Evolutionary conservation across 2,113 vertebrate genomes (phyloP).

Genomic region (Fregetta grallaria): DNA sequence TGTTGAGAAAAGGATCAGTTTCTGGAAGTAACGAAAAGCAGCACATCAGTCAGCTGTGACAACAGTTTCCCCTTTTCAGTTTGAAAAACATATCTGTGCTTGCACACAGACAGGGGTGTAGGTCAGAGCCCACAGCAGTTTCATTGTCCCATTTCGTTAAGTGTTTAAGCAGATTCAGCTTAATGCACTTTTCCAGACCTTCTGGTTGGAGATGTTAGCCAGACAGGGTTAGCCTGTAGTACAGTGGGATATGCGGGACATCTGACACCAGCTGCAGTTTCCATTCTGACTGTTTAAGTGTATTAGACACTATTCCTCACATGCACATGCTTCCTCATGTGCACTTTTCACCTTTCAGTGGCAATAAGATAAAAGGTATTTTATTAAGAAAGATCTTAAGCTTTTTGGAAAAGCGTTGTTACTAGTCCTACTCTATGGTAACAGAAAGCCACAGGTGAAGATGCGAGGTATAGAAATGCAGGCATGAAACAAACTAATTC

Average conservation of each 20-base stretch:
- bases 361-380: not conserved
- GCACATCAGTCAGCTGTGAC: rapidly evolving
- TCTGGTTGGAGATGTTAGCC: not conserved
- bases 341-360: not conserved
- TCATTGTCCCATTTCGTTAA: not conserved
- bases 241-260: not conserved
- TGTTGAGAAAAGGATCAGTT: not conserved
- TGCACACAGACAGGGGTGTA: not conserved
- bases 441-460: not conserved
- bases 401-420: not conserved
- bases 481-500: not conserved
- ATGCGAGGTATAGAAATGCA: not conserved
- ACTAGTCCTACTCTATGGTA: not conserved
- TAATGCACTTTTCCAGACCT: not conserved
- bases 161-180: not conserved
- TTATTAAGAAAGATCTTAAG: not conserved
- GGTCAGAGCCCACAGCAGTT: not conserved
- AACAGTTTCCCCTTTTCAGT: not conserved
- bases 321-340: not conserved
- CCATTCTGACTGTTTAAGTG: not conserved
- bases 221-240: rapidly evolving
- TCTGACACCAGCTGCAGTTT: not conserved
- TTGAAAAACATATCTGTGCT: not conserved
- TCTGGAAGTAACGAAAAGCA: not conserved
- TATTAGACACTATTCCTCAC: not conserved